Percentiles rank a stretch among this genome's conserved stretches.
Evolutionary conservation across 2,888 invertebrate genomes (phyloP).

Genomic region (Loripinus fragilis): DNA sequence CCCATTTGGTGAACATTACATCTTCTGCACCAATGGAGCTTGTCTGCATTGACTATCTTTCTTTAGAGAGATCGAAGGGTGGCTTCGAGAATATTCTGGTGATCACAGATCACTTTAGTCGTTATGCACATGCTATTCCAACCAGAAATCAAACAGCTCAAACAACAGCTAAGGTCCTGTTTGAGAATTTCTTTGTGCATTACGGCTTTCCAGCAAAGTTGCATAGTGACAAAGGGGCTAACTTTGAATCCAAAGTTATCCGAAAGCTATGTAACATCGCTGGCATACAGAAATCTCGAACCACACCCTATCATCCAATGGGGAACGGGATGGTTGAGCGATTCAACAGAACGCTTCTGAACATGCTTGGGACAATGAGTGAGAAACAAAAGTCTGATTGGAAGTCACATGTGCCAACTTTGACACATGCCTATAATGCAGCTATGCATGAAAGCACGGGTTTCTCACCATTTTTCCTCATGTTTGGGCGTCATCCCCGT

Average conservation of each 20-base stretch:
- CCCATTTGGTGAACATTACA: constrained; percentile 2
- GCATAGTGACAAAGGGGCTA: constrained; percentile 40
- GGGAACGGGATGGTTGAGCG: constrained; percentile 15
- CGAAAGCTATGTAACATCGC: constrained; percentile 29
- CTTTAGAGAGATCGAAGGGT: no score
- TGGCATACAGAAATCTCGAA: constrained; percentile 36
- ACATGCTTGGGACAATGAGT: constrained; percentile 11
- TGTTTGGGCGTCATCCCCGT: constrained; percentile 3
- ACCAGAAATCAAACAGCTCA: constrained; percentile 37
- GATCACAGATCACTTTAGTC: no score
- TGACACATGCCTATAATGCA: constrained; percentile 6
- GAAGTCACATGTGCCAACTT: neutral
- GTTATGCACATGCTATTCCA: neutral
- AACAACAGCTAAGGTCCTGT: constrained; percentile 38
- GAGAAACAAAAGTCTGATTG: constrained; percentile 4
- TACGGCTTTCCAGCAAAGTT: constrained; percentile 37
- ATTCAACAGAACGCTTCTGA: constrained; percentile 5
- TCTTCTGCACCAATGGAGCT: neutral
- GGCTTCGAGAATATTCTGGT: no score
- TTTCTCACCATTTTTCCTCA: constrained; percentile 10
- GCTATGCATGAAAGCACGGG: constrained; percentile 1
- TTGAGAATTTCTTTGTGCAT: constrained; percentile 36
- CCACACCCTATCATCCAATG: constrained; percentile 27
- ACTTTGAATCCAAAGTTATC: constrained; percentile 37
- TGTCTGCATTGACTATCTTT: no score